These are phyloP conservation scores for Bombus sibiricus DNA, from an alignment of 1,140 invertebrate genomes.

Conservation along the genomic window DNA sequence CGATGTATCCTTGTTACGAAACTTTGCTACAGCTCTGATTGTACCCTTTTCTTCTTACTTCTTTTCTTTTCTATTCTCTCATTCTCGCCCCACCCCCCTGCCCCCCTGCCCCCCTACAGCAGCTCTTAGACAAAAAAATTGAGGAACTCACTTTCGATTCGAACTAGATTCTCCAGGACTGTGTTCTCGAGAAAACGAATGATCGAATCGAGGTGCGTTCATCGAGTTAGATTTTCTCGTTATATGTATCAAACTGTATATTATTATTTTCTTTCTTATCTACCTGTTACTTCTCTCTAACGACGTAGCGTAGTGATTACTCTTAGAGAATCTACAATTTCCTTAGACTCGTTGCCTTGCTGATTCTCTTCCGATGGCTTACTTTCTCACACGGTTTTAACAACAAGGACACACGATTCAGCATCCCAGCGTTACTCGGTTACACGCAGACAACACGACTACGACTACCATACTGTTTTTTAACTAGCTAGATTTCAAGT, in stretches of 20 bases:
- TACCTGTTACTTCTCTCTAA: not conserved
- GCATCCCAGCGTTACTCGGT: not conserved
- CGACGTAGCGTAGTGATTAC: slow-evolving; percentile 32
- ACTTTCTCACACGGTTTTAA: not conserved
- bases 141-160: not conserved
- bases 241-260: not conserved
- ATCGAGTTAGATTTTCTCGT: slow-evolving; percentile 23
- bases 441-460: slow-evolving; percentile 9
- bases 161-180: too few species aligned
- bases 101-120: not conserved
- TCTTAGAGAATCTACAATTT: slow-evolving; percentile 15
- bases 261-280: not conserved
- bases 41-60: not conserved
- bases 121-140: slow-evolving; percentile 1
- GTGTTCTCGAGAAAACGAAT: too few species aligned
- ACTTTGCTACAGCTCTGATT: slow-evolving; percentile 13
- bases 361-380: slow-evolving; percentile 41
- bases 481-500: not conserved
- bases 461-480: not conserved
- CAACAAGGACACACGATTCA: not conserved
- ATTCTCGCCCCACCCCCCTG: not conserved
- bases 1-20: not conserved
- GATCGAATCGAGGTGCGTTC: not conserved
- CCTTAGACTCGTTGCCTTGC: slow-evolving; percentile 25
- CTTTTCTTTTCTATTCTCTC: not conserved